phyloP scores from a whole-genome alignment of 2,797 vertebrate species.

The Alectoris magna region DNA sequence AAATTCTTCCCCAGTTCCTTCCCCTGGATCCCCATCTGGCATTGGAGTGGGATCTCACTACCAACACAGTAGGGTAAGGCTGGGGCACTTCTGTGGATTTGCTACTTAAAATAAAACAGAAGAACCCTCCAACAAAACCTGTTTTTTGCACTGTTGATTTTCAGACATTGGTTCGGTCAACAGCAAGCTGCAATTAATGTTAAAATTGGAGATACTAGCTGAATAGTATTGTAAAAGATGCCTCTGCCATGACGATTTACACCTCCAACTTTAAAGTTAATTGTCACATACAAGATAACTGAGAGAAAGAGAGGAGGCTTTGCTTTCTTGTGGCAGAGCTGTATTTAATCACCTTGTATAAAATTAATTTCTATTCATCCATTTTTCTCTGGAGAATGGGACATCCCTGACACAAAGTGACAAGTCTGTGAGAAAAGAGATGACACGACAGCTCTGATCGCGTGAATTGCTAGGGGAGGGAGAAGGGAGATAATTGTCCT shows the following conservation, averaged over 20 bases:
- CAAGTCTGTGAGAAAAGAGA: neutral
- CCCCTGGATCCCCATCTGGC: constrained; percentile 93
- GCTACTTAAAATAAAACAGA: neutral
- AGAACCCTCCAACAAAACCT: neutral
- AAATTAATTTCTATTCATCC: neutral
- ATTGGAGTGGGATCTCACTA: constrained; percentile 93
- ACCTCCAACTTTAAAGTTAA: neutral
- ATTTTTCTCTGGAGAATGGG: neutral
- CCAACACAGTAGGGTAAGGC: constrained; percentile 91
- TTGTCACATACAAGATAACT: neutral
- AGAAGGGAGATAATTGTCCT: neutral
- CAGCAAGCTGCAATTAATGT: neutral
- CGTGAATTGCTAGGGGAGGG: neutral
- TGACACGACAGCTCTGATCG: neutral
- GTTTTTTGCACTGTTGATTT: neutral
- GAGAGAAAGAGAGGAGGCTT: neutral
- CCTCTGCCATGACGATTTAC: neutral
- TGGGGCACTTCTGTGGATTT: neutral
- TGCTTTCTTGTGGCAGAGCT: neutral
- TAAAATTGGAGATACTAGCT: neutral
- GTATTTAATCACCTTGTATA: neutral
- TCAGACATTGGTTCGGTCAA: neutral
- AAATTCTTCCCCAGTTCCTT: constrained; percentile 93
- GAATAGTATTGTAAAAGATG: neutral
- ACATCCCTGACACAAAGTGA: neutral